Evolutionary conservation across 2,797 vertebrate genomes (phyloP), one percentile per base, ranked within the genome.

Genomic region (Poeciliopsis paucimaculata): DNA sequence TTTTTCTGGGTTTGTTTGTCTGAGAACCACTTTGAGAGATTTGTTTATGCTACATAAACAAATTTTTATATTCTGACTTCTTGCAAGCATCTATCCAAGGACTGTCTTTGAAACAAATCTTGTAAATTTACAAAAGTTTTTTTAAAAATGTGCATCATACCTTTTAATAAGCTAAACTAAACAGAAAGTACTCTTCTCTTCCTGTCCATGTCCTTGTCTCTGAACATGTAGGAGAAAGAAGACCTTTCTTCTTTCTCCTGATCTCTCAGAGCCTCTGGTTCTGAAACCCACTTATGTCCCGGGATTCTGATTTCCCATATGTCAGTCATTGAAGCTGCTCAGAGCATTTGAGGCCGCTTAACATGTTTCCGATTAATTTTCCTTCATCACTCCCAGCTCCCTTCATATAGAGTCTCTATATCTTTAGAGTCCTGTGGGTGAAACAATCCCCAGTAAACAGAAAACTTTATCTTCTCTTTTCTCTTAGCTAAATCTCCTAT

Each of bases 401-500:
- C 12, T 31, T 34, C 15, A 31, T 18, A 15, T 31, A 60, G n/a
- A n/a, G 55, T 60, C 4, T 60, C 57, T 28, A 62, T 62, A 34
- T 62, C 57, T 31, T 31, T 62, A 34, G 26, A 57, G 53, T 57
- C 53, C 26, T 5, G 11, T 57, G 26, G n/a, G 53, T n/a, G 11
- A 62, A 62, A 62, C 57, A 62, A 62, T 62, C 57, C 57, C 57
- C 57, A 28, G 28, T 31, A 62, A 62, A 62, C 28, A 62, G 57
- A 31, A 28, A 62, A 62, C 13, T 5, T 5, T 15, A 15, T 15
- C 26, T 28, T 62, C 28, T 28, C 28, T 62, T 8, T 28, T 28
- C 28, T 62, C 57, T 62, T 12, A 12, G 53, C 53, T 28, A 28
- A 31, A 28, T 62, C 13, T 62, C 12, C 28, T 16, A 5, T 6